Conservation (phyloP, 2,888 invertebrate species). For the Heliconius ismenius region DNA sequence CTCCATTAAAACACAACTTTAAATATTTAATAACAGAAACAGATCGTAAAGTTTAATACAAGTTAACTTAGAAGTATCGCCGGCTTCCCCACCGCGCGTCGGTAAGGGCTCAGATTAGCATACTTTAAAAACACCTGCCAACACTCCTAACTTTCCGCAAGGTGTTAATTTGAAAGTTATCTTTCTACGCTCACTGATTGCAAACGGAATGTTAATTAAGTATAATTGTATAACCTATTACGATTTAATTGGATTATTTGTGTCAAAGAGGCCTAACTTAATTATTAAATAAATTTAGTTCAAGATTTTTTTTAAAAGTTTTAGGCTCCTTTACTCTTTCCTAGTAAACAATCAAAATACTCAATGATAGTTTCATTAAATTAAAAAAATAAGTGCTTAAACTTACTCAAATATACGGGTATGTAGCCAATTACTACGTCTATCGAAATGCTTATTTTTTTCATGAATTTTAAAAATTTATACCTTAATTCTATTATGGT, state of each 20-base stretch:
- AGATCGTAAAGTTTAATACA: neutral
- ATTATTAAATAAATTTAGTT: neutral
- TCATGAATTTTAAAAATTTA: too few species aligned
- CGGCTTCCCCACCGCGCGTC: conserved; percentile 4
- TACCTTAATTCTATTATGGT: too few species aligned
- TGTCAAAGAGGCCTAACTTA: neutral
- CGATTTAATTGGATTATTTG: conserved; percentile 11
- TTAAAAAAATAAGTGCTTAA: too few species aligned
- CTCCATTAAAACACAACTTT: neutral
- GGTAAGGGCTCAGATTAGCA: conserved; percentile 35
- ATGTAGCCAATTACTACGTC: too few species aligned
- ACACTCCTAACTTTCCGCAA: conserved; percentile 38
- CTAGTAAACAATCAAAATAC: neutral
- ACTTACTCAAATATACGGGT: too few species aligned
- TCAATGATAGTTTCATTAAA: too few species aligned
- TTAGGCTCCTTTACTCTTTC: neutral
- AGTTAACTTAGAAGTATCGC: conserved; percentile 8
- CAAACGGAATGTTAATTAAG: conserved; percentile 39
- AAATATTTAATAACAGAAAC: neutral
- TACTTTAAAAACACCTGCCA: conserved; percentile 44
- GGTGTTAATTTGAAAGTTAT: conserved; percentile 46
- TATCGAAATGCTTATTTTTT: too few species aligned
- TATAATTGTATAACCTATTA: conserved; percentile 11
- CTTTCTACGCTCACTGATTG: conserved; percentile 35
- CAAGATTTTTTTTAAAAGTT: too few species aligned